phyloP scores from a whole-genome alignment of 2,113 vertebrate species.

The Chaenogobius annularis region DNA sequence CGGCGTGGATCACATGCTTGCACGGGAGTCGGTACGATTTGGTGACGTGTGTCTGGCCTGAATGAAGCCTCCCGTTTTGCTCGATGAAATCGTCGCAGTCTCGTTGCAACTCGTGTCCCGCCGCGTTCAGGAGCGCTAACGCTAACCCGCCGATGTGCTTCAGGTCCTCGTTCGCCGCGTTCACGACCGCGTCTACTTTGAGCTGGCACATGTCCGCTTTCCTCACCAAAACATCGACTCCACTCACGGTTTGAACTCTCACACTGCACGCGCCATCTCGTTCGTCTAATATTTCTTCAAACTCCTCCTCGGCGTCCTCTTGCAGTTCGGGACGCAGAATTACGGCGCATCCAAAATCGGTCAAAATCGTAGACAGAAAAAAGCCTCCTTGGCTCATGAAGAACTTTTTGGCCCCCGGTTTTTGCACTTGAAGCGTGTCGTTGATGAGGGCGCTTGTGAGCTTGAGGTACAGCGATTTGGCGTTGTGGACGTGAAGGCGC shows the following conservation, averaged over 20 bases:
- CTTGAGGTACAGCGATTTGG: conserved; percentile 35
- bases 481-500: conserved; percentile 66
- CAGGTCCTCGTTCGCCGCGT: conserved; percentile 82
- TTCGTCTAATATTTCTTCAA: not conserved
- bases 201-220: conserved; percentile 75
- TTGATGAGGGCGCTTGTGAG: conserved; percentile 49
- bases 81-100: conserved; percentile 67
- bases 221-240: conserved; percentile 72
- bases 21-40: conserved; percentile 77
- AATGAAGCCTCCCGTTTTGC: conserved; percentile 25
- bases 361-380: conserved; percentile 51
- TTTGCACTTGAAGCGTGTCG: conserved; percentile 69
- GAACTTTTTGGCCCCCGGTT: conserved; percentile 80
- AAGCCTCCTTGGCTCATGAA: conserved; percentile 68
- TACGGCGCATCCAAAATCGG: conserved; percentile 70
- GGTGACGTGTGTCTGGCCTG: conserved; percentile 63
- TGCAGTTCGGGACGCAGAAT: conserved; percentile 60
- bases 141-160: conserved; percentile 78
- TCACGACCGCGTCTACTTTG: conserved; percentile 81
- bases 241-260: conserved; percentile 55
- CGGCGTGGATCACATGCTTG: conserved; percentile 81
- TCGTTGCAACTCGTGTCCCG: conserved; percentile 80
- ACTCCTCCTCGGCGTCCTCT: conserved; percentile 23
- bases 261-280: not conserved
- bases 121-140: conserved; percentile 66